Percentiles rank a stretch among this genome's conserved stretches.
phyloP scores from a whole-genome alignment of 2,888 invertebrate genomes.

The Cinara cedri region DNA sequence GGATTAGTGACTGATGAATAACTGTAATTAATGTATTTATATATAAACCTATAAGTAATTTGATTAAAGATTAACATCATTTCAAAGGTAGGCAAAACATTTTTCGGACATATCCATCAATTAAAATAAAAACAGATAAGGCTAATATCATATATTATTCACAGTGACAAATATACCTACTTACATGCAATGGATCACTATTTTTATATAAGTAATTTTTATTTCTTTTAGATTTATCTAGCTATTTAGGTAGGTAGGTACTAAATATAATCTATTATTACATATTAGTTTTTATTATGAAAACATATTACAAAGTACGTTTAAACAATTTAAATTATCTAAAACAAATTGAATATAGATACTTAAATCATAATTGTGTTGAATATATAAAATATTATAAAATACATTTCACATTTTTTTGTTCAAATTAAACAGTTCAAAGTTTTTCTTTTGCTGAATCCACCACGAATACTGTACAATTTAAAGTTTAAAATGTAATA shows the following conservation, averaged over 20 bases:
- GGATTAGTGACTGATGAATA: background rate
- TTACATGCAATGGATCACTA: background rate
- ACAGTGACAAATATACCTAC: background rate
- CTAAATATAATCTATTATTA: too few species aligned
- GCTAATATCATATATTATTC: too few species aligned
- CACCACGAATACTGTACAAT: too few species aligned
- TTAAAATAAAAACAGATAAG: slow-evolving; percentile 20
- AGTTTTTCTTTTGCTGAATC: background rate
- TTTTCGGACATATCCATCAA: background rate
- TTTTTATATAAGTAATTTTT: background rate
- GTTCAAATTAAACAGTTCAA: background rate
- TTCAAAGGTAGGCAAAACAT: slow-evolving; percentile 20
- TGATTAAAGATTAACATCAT: background rate
- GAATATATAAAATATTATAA: background rate
- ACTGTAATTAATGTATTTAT: background rate
- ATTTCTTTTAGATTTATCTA: background rate
- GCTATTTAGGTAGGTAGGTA: too few species aligned
- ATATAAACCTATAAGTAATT: background rate
- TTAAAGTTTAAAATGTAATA: too few species aligned
- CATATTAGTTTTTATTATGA: too few species aligned
- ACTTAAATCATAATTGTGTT: background rate
- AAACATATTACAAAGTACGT: background rate
- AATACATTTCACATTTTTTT: background rate
- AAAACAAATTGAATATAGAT: background rate
- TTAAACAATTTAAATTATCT: background rate